These are phyloP conservation scores for Hemistola chrysoprasaria DNA, from an alignment of 2,888 invertebrate genomes.

Conservation along the genomic window DNA sequence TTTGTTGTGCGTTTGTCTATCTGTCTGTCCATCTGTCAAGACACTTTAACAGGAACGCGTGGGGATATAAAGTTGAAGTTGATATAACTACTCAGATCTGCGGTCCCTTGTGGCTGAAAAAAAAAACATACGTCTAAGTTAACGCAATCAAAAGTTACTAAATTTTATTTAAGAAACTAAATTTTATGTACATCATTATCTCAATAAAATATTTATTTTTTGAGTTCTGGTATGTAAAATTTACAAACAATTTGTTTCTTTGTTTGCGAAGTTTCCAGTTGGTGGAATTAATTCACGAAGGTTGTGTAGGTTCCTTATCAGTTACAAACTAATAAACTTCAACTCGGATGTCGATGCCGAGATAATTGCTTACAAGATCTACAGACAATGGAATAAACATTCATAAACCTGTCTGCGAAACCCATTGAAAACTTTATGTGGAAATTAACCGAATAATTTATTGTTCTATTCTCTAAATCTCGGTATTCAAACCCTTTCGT, in stretches of 20 bases:
- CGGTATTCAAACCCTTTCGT: slow-evolving; percentile 2
- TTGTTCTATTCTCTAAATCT: slow-evolving; percentile 7
- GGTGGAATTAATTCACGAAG: slow-evolving; percentile 14
- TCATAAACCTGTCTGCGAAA: slow-evolving; percentile 15
- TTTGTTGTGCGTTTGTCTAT: no score
- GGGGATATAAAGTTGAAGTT: no score
- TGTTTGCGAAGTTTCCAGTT: slow-evolving; percentile 16
- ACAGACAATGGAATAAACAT: slow-evolving; percentile 15
- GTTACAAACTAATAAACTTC: slow-evolving; percentile 25
- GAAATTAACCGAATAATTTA: slow-evolving; percentile 6
- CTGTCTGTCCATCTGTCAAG: no score
- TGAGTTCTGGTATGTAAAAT: no score
- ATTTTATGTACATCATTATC: no score
- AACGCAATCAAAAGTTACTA: no score
- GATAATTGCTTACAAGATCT: slow-evolving; percentile 24
- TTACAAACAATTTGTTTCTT: slow-evolving; percentile 4
- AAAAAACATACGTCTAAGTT: no score
- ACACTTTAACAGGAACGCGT: no score
- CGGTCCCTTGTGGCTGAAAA: no score
- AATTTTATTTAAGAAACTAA: no score
- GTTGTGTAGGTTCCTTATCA: slow-evolving; percentile 15
- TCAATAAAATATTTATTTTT: no score
- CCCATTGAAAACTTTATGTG: slow-evolving; percentile 18
- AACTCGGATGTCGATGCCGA: slow-evolving; percentile 19
- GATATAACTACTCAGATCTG: no score